A percentile compares a stretch with the other conserved stretches of the same genome.
Evolutionary conservation across 2,888 invertebrate species (phyloP).

Genomic region (Hypsopygia costalis): DNA sequence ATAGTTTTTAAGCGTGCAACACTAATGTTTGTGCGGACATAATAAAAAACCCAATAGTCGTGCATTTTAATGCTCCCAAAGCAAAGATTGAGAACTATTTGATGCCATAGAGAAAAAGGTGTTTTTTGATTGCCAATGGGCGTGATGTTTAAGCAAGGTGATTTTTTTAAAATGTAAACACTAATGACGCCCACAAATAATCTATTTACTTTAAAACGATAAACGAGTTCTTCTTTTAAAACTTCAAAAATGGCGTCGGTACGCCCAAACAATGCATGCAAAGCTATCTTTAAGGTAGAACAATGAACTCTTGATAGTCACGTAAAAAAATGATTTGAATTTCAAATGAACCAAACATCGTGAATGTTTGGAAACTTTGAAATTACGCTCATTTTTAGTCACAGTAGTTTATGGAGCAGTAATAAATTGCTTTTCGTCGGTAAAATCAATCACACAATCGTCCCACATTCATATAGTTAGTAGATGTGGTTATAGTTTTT

Average conservation of each 20-base stretch:
- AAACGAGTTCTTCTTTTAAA: too few relatives aligned
- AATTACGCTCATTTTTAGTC: slow-evolving; percentile 37
- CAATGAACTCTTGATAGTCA: too few relatives aligned
- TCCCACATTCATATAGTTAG: slow-evolving; percentile 54
- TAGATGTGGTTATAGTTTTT: slow-evolving; percentile 14
- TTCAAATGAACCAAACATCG: slow-evolving; percentile 15
- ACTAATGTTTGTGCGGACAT: slow-evolving; percentile 34
- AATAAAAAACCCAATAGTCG: slow-evolving; percentile 25
- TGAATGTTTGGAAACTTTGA: slow-evolving; percentile 33
- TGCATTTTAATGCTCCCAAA: slow-evolving; percentile 41
- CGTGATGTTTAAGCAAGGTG: too few relatives aligned
- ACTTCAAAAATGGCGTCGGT: slow-evolving; percentile 17
- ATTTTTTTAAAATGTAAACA: too few relatives aligned
- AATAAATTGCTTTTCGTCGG: slow-evolving; percentile 38
- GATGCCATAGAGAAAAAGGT: background rate
- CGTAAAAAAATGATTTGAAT: too few relatives aligned
- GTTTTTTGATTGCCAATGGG: too few relatives aligned
- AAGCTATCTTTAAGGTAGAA: too few relatives aligned
- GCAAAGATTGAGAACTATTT: slow-evolving; percentile 15
- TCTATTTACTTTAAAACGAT: too few relatives aligned
- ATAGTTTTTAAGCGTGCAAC: slow-evolving; percentile 65
- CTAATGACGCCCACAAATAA: too few relatives aligned
- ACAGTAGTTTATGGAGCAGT: slow-evolving; percentile 40
- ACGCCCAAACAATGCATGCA: slow-evolving; percentile 46
- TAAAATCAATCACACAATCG: slow-evolving; percentile 48